Percentiles rank a stretch among this genome's conserved stretches.
Evolutionary conservation across 2,797 vertebrate species (phyloP).

Genomic region (Mus minutoides): DNA sequence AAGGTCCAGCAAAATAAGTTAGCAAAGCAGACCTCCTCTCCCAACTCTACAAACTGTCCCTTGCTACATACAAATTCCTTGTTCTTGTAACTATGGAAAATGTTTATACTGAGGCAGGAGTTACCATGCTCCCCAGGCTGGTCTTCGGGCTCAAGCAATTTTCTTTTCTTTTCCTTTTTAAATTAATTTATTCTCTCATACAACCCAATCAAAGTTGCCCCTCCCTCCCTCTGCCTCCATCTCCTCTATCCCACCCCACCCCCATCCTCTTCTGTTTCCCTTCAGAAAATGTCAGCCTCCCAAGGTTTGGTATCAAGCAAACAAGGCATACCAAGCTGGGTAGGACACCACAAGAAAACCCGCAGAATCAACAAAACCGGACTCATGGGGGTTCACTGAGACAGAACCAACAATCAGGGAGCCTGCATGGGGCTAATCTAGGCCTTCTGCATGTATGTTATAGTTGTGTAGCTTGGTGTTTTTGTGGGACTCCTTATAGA

Average conservation of each 20-base stretch:
- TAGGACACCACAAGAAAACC: background rate
- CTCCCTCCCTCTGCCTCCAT: background rate
- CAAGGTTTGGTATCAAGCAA: background rate
- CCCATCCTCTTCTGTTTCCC: background rate
- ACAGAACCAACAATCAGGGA: background rate
- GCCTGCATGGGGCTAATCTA: background rate
- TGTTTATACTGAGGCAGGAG: background rate
- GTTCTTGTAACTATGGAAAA: background rate
- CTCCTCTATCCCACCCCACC: background rate
- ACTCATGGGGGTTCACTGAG: background rate
- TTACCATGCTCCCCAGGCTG: background rate
- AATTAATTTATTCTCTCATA: background rate
- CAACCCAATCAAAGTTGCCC: background rate
- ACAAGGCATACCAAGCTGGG: background rate
- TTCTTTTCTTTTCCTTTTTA: background rate
- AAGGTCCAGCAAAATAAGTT: conserved; percentile 2
- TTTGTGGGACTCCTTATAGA: background rate
- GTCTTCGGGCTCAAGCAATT: background rate
- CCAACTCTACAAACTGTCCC: background rate
- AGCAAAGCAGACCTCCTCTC: background rate
- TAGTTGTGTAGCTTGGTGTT: background rate
- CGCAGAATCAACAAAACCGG: background rate
- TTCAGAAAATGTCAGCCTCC: background rate
- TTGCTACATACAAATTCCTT: conserved; percentile 27
- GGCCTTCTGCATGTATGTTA: background rate